Percentiles rank a stretch among this genome's conserved stretches.
phyloP scores from a whole-genome alignment of 35 echinoderm and acorn worm species.

The Ophioderma brevispina region DNA sequence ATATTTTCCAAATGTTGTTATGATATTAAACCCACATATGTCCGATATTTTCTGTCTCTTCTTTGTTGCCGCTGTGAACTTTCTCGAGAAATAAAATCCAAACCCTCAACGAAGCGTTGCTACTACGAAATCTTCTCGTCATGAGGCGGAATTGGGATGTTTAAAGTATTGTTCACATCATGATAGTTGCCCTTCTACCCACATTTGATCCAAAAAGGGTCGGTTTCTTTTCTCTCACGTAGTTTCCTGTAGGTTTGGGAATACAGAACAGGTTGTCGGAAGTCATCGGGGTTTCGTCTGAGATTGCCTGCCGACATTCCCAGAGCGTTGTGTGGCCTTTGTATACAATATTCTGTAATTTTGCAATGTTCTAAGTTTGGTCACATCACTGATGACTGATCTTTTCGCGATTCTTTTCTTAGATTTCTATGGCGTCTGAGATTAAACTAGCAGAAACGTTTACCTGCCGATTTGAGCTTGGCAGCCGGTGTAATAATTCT shows the following conservation, averaged over 20 bases:
- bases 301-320: background rate
- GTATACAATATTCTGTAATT: conserved; percentile 27
- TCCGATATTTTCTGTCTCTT: background rate
- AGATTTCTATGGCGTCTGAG: conserved; percentile 20
- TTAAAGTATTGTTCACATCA: conserved; percentile 46
- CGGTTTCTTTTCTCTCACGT: background rate
- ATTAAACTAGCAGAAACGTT: conserved; percentile 36
- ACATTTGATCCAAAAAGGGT: conserved; percentile 32
- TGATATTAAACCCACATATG: conserved; percentile 17
- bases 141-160: conserved; percentile 67
- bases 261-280: conserved; percentile 23
- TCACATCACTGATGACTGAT: conserved; percentile 5
- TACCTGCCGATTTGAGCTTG: conserved; percentile 41
- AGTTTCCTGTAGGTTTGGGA: conserved; percentile 48
- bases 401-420: background rate
- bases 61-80: background rate
- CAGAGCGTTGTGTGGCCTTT: background rate
- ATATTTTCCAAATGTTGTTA: background rate
- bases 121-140: conserved; percentile 55
- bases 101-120: conserved; percentile 51
- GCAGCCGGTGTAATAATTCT: conserved; percentile 21
- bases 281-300: conserved; percentile 46
- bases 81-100: conserved; percentile 5
- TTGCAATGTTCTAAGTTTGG: background rate
- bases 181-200: conserved; percentile 21